A percentile compares a stretch with the other conserved stretches of the same genome.
Conservation (phyloP, 53 echinoderm and acorn worm species). For the Henricia sp. region DNA sequence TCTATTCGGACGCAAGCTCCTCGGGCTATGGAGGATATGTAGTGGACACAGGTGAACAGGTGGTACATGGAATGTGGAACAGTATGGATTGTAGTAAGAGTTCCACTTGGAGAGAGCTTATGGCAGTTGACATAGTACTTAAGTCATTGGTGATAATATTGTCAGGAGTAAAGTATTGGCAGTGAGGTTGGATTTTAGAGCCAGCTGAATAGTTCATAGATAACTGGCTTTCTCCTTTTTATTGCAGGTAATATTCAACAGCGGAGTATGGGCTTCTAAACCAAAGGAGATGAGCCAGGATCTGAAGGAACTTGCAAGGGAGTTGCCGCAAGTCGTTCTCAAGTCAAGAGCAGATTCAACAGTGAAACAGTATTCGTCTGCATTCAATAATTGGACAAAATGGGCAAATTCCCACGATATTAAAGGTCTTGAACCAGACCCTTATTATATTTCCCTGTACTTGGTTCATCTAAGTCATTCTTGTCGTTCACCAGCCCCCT, state of each 20-base stretch:
- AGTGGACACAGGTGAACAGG: slow-evolving; percentile 4
- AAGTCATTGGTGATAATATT: slow-evolving; percentile 26
- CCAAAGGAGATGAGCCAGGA: neutral
- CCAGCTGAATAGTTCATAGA: neutral
- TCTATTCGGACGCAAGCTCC: slow-evolving; percentile 28
- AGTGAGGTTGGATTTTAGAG: slow-evolving; percentile 14
- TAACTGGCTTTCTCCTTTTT: neutral
- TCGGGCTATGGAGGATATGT: slow-evolving; percentile 45
- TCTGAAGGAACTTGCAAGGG: neutral
- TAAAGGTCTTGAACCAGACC: slow-evolving; percentile 14
- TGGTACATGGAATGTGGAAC: slow-evolving; percentile 50
- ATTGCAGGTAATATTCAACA: slow-evolving; percentile 39
- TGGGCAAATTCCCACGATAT: slow-evolving; percentile 19
- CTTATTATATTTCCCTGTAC: slow-evolving; percentile 6
- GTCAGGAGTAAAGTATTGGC: slow-evolving; percentile 33
- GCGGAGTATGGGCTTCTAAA: neutral
- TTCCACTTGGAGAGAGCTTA: slow-evolving; percentile 50
- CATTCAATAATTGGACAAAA: slow-evolving; percentile 25
- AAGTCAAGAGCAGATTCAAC: slow-evolving; percentile 45
- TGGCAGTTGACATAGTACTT: slow-evolving; percentile 22
- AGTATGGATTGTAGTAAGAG: slow-evolving; percentile 28
- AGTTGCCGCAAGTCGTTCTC: slow-evolving; percentile 6
- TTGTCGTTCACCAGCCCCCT: slow-evolving; percentile 16
- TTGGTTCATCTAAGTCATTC: slow-evolving; percentile 26
- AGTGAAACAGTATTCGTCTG: slow-evolving; percentile 16